Base-by-base conservation (phyloP, 37 sponge, comb jelly and placozoan genomes). In the Beroe forskalii region DNA sequence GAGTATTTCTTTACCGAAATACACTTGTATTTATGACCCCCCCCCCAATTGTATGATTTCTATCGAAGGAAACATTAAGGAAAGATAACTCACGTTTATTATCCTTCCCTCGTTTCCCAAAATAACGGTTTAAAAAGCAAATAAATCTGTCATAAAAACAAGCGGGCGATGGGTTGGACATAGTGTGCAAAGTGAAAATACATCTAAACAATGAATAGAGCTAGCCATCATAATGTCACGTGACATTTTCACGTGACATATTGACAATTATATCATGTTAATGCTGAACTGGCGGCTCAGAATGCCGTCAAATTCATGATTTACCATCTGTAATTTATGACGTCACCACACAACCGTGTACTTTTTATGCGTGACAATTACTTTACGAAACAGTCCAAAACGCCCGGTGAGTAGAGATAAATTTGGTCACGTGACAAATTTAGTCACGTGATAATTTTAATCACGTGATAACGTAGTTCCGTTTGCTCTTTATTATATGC, bases 301-400 rank as follows among this genome's bases (percentile, higher is more conserved):
- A n/a, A n/a, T n/a, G n/a, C n/a, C n/a, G n/a, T n/a, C n/a, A n/a
- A n/a, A n/a, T n/a, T n/a, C n/a, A n/a, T n/a, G n/a, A n/a, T n/a
- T n/a, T n/a, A n/a, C n/a, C n/a, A n/a, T n/a, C n/a, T n/a, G n/a
- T n/a, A n/a, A n/a, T n/a, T n/a, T n/a, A n/a, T n/a, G n/a, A n/a
- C n/a, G n/a, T n/a, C n/a, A n/a, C n/a, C n/a, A n/a, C n/a, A n/a
- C n/a, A n/a, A n/a, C n/a, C n/a, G n/a, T n/a, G n/a, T n/a, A n/a
- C n/a, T n/a, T n/a, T n/a, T n/a, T n/a, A n/a, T n/a, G n/a, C 72
- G 32, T 69, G 72, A 69, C 72, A 69, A 69, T 48, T 48, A 48
- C 72, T 32, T 1, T 36, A 37, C 72, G 32, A 17, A 69, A 32
- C 32, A 12, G 72, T 32, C 32, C 72, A 69, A 69, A 69, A 4